Conservation (phyloP, 2,888 invertebrate genomes). For the Tinea pellionella region DNA sequence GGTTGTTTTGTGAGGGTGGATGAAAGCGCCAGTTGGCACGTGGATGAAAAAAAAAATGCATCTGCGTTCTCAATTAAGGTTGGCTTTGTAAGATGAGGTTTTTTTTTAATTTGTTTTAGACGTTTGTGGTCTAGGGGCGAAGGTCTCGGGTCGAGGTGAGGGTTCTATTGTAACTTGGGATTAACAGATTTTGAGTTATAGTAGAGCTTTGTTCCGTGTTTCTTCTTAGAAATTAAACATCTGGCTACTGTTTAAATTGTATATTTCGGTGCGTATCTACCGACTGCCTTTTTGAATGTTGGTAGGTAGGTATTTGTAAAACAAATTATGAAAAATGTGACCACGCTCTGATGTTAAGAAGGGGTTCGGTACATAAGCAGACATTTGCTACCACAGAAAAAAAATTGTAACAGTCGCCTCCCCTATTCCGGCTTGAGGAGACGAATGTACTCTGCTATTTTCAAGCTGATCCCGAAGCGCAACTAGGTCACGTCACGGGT, state of each 20-base stretch:
- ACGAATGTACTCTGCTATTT: too few species aligned
- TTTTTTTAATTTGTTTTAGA: neutral
- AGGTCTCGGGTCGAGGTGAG: neutral
- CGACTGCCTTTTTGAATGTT: too few species aligned
- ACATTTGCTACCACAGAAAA: too few species aligned
- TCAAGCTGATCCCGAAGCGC: too few species aligned
- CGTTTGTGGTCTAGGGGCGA: neutral
- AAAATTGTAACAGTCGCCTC: too few species aligned
- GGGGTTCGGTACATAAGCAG: too few species aligned
- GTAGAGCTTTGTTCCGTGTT: neutral
- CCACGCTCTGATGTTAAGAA: too few species aligned
- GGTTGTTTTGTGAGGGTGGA: constrained; percentile 17
- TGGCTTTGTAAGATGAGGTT: constrained; percentile 13
- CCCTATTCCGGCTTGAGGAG: too few species aligned
- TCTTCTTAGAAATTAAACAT: neutral
- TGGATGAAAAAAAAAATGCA: constrained; percentile 31
- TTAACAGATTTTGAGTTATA: neutral
- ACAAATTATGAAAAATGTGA: too few species aligned
- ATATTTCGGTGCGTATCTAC: neutral
- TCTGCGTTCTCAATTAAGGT: constrained; percentile 43
- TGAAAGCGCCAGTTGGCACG: constrained; percentile 36
- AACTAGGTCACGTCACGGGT: too few species aligned
- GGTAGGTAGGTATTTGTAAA: too few species aligned
- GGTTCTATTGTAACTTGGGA: neutral
- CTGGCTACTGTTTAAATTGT: neutral